These are phyloP conservation scores for Falco berigora DNA, from an alignment of 2,797 vertebrate genomes.

Conservation along the genomic window DNA sequence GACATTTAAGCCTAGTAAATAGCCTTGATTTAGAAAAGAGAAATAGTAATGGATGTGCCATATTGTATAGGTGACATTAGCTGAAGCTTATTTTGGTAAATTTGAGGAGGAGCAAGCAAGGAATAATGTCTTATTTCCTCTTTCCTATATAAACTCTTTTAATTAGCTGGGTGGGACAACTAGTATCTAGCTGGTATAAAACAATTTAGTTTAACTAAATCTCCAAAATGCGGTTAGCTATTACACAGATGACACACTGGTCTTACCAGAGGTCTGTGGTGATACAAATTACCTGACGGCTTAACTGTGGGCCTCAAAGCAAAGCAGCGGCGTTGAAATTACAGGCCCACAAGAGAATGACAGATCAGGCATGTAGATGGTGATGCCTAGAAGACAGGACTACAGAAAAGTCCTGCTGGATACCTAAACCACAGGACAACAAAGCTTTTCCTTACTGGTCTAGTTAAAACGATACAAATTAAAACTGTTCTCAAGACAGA, in stretches of 20 bases:
- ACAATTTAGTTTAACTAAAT: neutral
- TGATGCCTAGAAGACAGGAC: neutral
- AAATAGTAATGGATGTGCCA: neutral
- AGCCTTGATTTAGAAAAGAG: slow-evolving; percentile 4
- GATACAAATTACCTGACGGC: neutral
- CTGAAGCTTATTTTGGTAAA: neutral
- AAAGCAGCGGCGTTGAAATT: neutral
- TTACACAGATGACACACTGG: neutral
- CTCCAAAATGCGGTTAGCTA: neutral
- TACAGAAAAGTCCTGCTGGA: neutral
- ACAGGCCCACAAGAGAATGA: neutral
- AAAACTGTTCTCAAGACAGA: neutral
- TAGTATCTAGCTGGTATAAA: neutral
- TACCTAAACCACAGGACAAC: neutral
- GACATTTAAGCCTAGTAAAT: slow-evolving; percentile 11
- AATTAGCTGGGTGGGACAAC: neutral
- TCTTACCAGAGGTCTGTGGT: neutral
- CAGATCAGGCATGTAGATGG: rapidly evolving
- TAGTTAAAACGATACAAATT: neutral
- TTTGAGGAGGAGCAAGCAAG: neutral
- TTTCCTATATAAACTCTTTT: neutral
- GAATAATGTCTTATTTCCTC: neutral
- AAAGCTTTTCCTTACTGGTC: neutral
- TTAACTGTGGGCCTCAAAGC: neutral
- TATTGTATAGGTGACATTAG: neutral